A percentile compares a stretch with the other conserved stretches of the same genome.
Evolutionary conservation across 2,113 vertebrate species (phyloP).

Genomic region (Nannobrachium achirus): DNA sequence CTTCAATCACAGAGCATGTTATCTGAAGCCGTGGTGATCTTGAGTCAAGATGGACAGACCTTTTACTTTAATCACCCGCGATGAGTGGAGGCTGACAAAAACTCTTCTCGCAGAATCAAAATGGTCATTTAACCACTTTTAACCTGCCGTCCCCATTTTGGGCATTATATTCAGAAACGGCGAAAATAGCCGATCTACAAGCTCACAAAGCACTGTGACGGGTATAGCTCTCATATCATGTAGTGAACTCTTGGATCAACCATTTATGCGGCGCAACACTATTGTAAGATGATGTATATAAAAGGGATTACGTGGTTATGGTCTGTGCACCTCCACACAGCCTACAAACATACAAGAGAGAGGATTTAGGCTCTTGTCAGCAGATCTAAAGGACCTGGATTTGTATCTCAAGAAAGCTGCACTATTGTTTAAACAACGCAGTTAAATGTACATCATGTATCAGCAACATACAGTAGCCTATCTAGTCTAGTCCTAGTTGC

Average conservation of each 20-base stretch:
- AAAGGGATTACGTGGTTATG: too few species aligned
- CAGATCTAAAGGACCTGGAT: slow-evolving; percentile 84
- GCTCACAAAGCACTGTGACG: too few species aligned
- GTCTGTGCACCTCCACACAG: slow-evolving; percentile 90
- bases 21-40: slow-evolving; percentile 99
- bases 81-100: slow-evolving; percentile 99
- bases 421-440: slow-evolving; percentile 62
- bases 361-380: slow-evolving; percentile 83
- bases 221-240: too few species aligned
- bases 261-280: too few species aligned
- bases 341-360: slow-evolving; percentile 89
- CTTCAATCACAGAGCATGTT: slow-evolving; percentile 99
- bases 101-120: slow-evolving; percentile 97
- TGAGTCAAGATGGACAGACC: slow-evolving; percentile 99
- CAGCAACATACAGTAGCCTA: too few species aligned
- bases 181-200: too few species aligned
- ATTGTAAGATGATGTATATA: too few species aligned
- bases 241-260: too few species aligned
- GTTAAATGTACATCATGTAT: too few species aligned
- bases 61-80: slow-evolving; percentile 99
- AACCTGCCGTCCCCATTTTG: too few species aligned
- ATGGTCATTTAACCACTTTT: slow-evolving; percentile 96
- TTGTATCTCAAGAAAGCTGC: slow-evolving; percentile 50
- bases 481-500: too few species aligned
- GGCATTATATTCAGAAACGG: too few species aligned